These are phyloP conservation scores for Ifrita kowaldi DNA, from an alignment of 2,113 vertebrate genomes.

Conservation along the genomic window DNA sequence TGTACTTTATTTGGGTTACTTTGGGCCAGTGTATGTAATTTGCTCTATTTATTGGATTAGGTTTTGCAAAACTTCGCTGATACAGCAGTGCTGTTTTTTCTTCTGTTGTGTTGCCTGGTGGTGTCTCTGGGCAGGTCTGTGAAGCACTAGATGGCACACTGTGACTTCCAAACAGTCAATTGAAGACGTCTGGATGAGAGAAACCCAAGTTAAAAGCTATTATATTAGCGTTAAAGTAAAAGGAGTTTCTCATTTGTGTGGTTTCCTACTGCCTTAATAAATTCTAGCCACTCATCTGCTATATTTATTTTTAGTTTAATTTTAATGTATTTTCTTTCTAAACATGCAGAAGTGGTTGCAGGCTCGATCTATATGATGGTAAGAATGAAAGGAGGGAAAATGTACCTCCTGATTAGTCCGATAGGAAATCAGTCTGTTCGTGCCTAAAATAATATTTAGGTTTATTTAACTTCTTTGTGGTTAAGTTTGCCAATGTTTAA, in stretches of 20 bases:
- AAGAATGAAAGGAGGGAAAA: neutral
- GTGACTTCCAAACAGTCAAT: neutral
- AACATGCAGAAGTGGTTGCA: neutral
- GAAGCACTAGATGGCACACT: constrained; percentile 71
- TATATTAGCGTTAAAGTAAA: neutral
- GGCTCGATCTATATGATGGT: neutral
- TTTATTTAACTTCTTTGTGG: neutral
- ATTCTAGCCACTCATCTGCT: neutral
- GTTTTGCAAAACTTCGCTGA: neutral
- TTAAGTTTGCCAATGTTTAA: neutral
- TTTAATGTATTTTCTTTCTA: neutral
- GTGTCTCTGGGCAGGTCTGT: neutral
- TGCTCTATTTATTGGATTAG: neutral
- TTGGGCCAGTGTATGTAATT: neutral
- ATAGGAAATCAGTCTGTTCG: neutral
- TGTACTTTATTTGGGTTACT: neutral
- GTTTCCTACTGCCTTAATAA: neutral
- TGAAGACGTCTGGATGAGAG: neutral
- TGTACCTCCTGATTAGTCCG: neutral
- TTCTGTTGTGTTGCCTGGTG: neutral
- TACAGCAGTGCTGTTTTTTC: neutral
- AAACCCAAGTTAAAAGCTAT: neutral
- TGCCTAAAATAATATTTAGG: neutral
- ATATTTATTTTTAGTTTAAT: neutral
- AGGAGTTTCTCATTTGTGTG: neutral